Conservation (phyloP, 2,113 vertebrate species). For the Petrocephalus microphthalmus region DNA sequence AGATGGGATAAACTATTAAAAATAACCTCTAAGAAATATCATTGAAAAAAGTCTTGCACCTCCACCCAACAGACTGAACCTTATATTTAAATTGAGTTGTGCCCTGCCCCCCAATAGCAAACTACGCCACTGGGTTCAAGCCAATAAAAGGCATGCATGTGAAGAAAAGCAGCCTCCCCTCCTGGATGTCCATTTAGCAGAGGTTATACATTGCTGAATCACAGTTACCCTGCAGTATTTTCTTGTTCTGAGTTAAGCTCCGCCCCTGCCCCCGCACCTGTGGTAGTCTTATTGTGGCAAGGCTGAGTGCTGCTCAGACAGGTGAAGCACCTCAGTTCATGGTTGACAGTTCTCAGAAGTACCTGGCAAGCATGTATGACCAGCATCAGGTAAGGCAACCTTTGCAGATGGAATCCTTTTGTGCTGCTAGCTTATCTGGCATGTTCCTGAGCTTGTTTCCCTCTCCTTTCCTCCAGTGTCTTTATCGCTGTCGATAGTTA, state of each 20-base stretch:
- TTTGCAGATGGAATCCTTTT: neutral
- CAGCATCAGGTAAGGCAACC: neutral
- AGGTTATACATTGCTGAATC: slow-evolving; percentile 20
- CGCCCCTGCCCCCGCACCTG: neutral
- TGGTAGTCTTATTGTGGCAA: neutral
- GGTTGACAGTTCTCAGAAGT: neutral
- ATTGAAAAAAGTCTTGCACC: neutral
- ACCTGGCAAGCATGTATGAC: neutral
- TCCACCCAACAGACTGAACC: neutral
- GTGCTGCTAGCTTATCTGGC: neutral
- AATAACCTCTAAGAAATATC: neutral
- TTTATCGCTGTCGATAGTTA: neutral
- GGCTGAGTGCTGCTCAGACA: neutral
- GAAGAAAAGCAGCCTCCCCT: neutral
- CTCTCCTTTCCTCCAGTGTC: neutral
- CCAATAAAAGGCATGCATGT: neutral
- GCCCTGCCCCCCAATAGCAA: neutral
- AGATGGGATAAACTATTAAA: neutral
- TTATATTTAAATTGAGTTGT: neutral
- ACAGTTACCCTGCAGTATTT: neutral
- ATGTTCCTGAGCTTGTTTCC: neutral
- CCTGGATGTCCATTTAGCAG: neutral
- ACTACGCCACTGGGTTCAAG: neutral
- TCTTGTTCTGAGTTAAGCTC: neutral
- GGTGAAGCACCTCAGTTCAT: neutral